Base-by-base conservation (phyloP, 2,888 invertebrate genomes). In the Noctua janthina region DNA sequence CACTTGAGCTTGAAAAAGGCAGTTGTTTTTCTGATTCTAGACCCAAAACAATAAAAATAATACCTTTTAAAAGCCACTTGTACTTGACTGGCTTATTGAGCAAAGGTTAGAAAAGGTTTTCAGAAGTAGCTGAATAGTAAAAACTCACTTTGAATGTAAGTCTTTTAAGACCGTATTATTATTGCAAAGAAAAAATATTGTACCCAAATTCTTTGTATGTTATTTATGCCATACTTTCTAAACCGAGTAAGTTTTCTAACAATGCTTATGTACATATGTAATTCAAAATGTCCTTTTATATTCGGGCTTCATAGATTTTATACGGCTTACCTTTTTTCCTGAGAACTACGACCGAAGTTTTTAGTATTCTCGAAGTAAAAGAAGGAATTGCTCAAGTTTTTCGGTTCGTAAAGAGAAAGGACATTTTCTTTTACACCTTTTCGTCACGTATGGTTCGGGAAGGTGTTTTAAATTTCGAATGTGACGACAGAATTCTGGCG, bases 321-420 rank as follows among this genome's bases (percentile, higher is more conserved):
- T 83, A 74, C 1, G 59, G 59, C 15, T 59, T 51, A 68, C 75
- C 62, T 86, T 87, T 84, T 74, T 76, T 29, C 20, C 39, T 39
- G 39, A 39, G 46, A 72, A 68, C 29, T 67, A 56, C 8, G 2
- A 56, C 13, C 46, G 49, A 84, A 66, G 70, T 77, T 87, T 79
- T 88, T 81, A 75, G 81, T 85, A 88, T 83, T 79, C 76, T 79
- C 43, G 54, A 74, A 79, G 78, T 82, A 78, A 79, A 71, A 83
- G 71, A 68, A 73, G 70, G 69, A 85, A 86, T 84, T 83, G 81
- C 66, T 74, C 35, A 84, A 88, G 81, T 80, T 88, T 88, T 78
- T 78, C 29, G 68, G 83, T 23, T 75, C 83, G 74, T 76, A 77
- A 54, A 69, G 73, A 54, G 67, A 56, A 71, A 62, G 39, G 70